Evolutionary conservation across 2,888 invertebrate genomes (phyloP).

Genomic region (Macropis europaea): DNA sequence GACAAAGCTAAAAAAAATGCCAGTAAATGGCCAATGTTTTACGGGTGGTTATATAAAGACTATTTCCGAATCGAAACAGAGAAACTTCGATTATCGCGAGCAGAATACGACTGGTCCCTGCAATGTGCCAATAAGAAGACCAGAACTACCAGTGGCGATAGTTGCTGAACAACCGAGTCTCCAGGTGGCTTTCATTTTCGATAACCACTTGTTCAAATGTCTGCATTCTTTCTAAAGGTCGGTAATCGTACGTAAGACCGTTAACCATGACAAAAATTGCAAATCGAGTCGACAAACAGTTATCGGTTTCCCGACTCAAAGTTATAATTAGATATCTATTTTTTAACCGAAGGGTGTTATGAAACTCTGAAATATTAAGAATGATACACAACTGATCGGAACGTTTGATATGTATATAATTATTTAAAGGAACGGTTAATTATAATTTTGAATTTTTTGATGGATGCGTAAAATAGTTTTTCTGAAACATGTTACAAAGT

Average conservation of each 20-base stretch:
- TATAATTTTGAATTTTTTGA: too few relatives aligned
- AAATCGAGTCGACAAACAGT: slow-evolving; percentile 14
- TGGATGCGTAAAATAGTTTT: too few relatives aligned
- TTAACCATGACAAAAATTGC: slow-evolving; percentile 9
- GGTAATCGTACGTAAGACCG: slow-evolving; percentile 35
- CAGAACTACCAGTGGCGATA: slow-evolving; percentile 48
- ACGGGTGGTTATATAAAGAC: slow-evolving; percentile 34
- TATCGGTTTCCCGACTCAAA: neutral
- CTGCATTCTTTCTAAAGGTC: slow-evolving; percentile 54
- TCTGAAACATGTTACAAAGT: too few relatives aligned
- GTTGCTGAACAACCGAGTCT: slow-evolving; percentile 46
- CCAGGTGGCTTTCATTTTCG: slow-evolving; percentile 61
- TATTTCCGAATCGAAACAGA: slow-evolving; percentile 37
- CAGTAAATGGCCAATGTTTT: slow-evolving; percentile 27
- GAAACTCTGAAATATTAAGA: too few relatives aligned
- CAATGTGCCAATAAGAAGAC: slow-evolving; percentile 37
- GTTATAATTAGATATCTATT: slow-evolving; percentile 7
- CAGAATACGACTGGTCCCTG: slow-evolving; percentile 16
- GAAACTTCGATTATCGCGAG: slow-evolving; percentile 31
- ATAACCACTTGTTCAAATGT: slow-evolving; percentile 52
- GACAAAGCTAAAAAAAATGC: too few relatives aligned
- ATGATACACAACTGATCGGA: too few relatives aligned
- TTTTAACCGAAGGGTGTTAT: too few relatives aligned
- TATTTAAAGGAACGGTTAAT: too few relatives aligned
- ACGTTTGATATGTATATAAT: too few relatives aligned